phyloP scores from a whole-genome alignment of 2,888 invertebrate species.

The Elegia similella region DNA sequence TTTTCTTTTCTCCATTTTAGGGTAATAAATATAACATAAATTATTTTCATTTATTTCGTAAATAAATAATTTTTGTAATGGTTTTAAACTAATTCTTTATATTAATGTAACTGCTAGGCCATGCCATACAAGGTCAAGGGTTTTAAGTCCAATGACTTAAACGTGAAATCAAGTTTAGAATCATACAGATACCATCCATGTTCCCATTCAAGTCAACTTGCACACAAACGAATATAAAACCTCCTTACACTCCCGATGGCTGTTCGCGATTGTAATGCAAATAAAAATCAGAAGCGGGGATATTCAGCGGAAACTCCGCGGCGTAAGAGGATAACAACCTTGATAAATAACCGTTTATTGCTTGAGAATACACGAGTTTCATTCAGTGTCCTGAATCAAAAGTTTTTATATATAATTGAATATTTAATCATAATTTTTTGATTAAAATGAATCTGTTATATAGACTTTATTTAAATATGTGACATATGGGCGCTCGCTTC shows the following conservation, averaged over 20 bases:
- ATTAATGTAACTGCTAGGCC: no score
- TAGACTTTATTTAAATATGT: no score
- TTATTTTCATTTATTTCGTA: no score
- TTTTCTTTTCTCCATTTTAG: no score
- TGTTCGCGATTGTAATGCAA: slow-evolving; percentile 17
- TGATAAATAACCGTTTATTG: slow-evolving; percentile 39
- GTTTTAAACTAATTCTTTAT: no score
- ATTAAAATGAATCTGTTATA: no score
- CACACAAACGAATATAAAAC: slow-evolving; percentile 2
- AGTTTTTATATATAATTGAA: no score
- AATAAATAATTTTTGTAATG: no score
- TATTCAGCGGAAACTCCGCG: slow-evolving; percentile 4
- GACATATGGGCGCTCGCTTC: no score
- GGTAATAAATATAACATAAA: no score
- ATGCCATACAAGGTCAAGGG: neutral
- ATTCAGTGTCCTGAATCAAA: neutral
- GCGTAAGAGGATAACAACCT: slow-evolving; percentile 1
- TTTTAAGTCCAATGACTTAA: neutral
- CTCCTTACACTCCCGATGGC: slow-evolving; percentile 5
- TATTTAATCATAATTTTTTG: no score
- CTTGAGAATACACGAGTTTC: slow-evolving; percentile 61
- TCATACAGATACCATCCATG: neutral
- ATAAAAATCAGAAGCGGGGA: slow-evolving; percentile 9
- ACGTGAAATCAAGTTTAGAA: neutral
- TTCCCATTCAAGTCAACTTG: neutral